Base-by-base conservation (phyloP, 2,888 invertebrate genomes). In the Dendrolimus pini region DNA sequence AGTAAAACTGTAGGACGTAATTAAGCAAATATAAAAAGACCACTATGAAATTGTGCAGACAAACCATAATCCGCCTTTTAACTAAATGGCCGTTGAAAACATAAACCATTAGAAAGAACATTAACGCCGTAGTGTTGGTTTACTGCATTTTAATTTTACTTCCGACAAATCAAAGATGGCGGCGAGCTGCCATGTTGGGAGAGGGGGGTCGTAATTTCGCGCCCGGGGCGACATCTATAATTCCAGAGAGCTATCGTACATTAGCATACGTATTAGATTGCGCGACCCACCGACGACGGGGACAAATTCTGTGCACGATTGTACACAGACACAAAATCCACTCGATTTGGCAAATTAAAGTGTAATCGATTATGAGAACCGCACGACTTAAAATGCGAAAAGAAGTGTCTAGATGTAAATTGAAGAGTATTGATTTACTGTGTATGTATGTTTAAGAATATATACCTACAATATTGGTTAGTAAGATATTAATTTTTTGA, bases 201-300 rank as follows among this genome's bases (percentile, higher is more conserved):
- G 76, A 69, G 65, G 64, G 68, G 74, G 77, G 76, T 74, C 77
- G 83, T 83, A 84, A 87, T 83, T 84, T 80, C 78, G 79, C 80
- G 78, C 82, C 76, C 74, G 65, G 75, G 74, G 86, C 80, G 85
- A 88, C 88, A 85, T 89, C 87, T 86, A 89, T 88, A 87, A 89
- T 88, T 87, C 86, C 80, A 68, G 72, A 68, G 78, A 78, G 84
- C 83, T 78, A 82, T 82, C 85, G 81, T 85, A 85, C 88, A 89
- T 90, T 89, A 86, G 87, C 89, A 89, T 89, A 88, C 82, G 87
- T 87, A 89, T 89, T 89, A 86, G 84, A 85, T 82, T 82, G 78
- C 74, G 71, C 71, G 67, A 69, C 69, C 71, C 72, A 72, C 67
- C 61, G 63, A 71, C 66, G 71, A 72, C 66, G 71, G 71, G 68